These are phyloP conservation scores for Onthophagus taurus DNA, from an alignment of 1,140 invertebrate genomes.

Conservation along the genomic window DNA sequence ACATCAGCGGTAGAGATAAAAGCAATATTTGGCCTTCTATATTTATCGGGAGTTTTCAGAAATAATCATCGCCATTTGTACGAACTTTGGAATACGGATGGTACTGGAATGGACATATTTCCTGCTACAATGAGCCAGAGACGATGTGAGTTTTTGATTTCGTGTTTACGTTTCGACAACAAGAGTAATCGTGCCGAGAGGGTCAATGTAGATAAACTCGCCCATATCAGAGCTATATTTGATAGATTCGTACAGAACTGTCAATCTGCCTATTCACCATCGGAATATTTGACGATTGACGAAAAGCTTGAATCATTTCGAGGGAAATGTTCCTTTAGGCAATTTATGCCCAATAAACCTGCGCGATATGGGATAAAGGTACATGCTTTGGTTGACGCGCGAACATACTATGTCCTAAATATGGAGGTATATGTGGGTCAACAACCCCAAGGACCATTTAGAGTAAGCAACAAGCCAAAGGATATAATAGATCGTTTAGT, in stretches of 20 bases:
- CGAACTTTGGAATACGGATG: conserved; percentile 16
- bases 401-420: conserved; percentile 28
- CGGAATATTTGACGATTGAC: conserved; percentile 34
- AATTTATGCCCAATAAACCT: too few relatives aligned
- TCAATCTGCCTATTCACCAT: conserved; percentile 22
- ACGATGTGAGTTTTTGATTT: conserved; percentile 29
- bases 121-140: conserved; percentile 25
- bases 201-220: conserved; percentile 28
- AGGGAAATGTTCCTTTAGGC: neutral
- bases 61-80: neutral
- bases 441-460: conserved; percentile 26
- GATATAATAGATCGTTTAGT: neutral
- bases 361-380: conserved; percentile 36
- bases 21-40: conserved; percentile 3
- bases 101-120: conserved; percentile 28
- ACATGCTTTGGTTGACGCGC: conserved; percentile 27
- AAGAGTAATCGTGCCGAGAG: conserved; percentile 21
- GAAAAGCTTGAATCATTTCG: conserved; percentile 24
- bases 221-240: conserved; percentile 18
- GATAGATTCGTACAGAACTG: conserved; percentile 16
- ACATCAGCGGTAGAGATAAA: neutral
- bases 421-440: conserved; percentile 34
- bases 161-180: conserved; percentile 32
- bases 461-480: conserved; percentile 11
- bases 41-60: conserved; percentile 3